These are phyloP conservation scores for Eupithecia insigniata DNA, from an alignment of 2,888 invertebrate genomes.

Conservation along the genomic window DNA sequence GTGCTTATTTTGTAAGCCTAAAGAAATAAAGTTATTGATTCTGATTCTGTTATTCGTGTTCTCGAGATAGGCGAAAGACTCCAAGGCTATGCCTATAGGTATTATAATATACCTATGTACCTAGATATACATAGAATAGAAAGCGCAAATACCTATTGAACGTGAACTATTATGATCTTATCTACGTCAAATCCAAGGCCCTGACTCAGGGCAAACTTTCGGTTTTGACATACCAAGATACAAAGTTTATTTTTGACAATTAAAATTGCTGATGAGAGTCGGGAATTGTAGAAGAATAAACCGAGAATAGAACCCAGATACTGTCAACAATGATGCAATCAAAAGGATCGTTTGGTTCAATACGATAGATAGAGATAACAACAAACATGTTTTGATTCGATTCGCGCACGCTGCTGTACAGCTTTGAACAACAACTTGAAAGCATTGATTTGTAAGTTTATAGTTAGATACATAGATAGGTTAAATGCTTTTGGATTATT, in stretches of 20 bases:
- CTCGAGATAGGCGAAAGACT: no score
- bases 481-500: no score
- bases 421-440: not conserved
- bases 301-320: not conserved
- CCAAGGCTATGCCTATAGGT: no score
- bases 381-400: not conserved
- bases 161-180: no score
- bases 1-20: no score
- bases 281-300: not conserved
- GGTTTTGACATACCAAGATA: not conserved
- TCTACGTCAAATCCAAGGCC: not conserved
- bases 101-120: no score
- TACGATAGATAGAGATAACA: not conserved
- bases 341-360: not conserved
- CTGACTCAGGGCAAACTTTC: not conserved
- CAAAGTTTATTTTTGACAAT: not conserved
- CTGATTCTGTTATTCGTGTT: no score
- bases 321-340: conserved; percentile 5
- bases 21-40: no score
- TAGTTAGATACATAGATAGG: not conserved
- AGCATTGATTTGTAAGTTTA: not conserved
- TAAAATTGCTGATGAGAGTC: not conserved
- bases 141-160: no score
- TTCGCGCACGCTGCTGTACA: not conserved
- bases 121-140: no score